A percentile compares a stretch with the other conserved stretches of the same genome.
These are phyloP conservation scores for Brachylomia viminalis DNA, from an alignment of 2,888 invertebrate genomes.

Conservation along the genomic window DNA sequence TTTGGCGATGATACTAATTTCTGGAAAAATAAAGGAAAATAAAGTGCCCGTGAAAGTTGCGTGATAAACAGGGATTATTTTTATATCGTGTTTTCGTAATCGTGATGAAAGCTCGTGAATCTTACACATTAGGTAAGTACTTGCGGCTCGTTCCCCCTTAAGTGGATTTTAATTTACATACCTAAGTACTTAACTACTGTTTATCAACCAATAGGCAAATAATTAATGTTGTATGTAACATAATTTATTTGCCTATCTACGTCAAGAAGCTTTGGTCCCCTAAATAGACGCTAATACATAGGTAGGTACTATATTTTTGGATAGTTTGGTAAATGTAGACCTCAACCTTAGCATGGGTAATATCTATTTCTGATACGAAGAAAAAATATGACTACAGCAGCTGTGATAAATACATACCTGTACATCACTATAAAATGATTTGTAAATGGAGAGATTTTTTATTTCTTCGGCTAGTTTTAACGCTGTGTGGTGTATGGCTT, in stretches of 20 bases:
- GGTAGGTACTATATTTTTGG: neutral
- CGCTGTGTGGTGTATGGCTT: constrained; percentile 93
- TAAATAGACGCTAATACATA: neutral
- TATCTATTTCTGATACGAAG: neutral
- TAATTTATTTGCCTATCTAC: neutral
- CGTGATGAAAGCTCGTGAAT: constrained; percentile 40
- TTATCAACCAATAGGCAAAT: neutral
- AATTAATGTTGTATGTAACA: neutral
- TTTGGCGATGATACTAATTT: constrained; percentile 94
- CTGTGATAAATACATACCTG: constrained; percentile 90
- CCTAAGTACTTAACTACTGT: neutral
- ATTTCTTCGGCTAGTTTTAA: constrained; percentile 95
- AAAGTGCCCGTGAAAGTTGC: constrained; percentile 35
- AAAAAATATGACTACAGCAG: neutral
- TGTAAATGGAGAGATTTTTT: constrained; percentile 93
- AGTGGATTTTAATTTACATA: constrained; percentile 7
- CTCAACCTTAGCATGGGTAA: neutral
- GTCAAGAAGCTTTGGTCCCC: neutral
- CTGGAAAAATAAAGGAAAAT: constrained; percentile 83
- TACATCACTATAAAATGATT: constrained; percentile 94
- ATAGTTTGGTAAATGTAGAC: neutral
- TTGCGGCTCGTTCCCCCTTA: neutral
- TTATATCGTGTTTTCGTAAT: constrained; percentile 37
- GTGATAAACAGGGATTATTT: constrained; percentile 39
- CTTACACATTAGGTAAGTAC: constrained; percentile 36